Percentiles rank a stretch among this genome's conserved stretches.
These are phyloP conservation scores for Sycobia sp. DNA, from an alignment of 1,140 invertebrate species.

Conservation along the genomic window DNA sequence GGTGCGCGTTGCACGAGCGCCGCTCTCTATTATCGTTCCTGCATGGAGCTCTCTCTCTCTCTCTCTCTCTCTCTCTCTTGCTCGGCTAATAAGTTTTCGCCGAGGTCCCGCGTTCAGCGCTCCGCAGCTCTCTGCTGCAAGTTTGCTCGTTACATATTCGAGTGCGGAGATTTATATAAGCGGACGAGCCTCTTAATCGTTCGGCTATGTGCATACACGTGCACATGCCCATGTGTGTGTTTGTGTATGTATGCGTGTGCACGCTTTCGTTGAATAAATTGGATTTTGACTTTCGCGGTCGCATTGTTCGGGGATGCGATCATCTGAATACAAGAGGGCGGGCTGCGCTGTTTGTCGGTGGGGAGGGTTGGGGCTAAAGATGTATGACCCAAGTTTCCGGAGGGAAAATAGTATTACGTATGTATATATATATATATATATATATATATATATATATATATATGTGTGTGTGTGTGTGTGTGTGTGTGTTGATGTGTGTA, in stretches of 20 bases:
- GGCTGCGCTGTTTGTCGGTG: neutral
- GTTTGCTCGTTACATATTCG: conserved; percentile 16
- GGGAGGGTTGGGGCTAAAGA: neutral
- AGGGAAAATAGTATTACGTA: too few species aligned
- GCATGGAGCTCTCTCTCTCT: neutral
- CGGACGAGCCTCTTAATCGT: neutral
- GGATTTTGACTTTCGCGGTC: conserved; percentile 12
- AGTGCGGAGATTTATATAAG: conserved; percentile 13
- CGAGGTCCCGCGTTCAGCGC: too few species aligned
- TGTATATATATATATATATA: too few species aligned
- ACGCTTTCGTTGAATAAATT: neutral
- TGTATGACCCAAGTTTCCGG: conserved; percentile 3
- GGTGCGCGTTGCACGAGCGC: too few species aligned
- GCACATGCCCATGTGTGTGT: too few species aligned
- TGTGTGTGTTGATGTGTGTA: too few species aligned
- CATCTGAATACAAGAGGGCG: neutral
- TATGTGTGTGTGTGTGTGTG: too few species aligned
- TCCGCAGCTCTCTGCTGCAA: too few species aligned
- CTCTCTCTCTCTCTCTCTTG: too few species aligned
- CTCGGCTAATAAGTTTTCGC: conserved; percentile 22
- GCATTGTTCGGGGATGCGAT: neutral
- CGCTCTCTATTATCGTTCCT: conserved; percentile 5
- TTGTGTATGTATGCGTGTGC: too few species aligned
- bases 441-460: too few species aligned
- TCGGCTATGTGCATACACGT: neutral